Conservation (phyloP, 2,797 vertebrate genomes). For the Lerista edwardsae region DNA sequence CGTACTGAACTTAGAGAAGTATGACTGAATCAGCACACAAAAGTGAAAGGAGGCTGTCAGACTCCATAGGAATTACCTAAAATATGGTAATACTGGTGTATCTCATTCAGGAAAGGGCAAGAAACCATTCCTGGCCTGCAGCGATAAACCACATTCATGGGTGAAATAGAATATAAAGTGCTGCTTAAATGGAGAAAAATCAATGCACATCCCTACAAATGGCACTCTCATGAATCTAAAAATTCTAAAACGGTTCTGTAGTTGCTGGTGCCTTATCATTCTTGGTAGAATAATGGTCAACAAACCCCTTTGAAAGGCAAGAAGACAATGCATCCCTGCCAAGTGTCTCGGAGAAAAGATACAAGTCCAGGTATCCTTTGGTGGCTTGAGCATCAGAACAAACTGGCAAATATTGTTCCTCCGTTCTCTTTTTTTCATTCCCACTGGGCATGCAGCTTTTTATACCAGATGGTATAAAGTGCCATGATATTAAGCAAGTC, state of each 20-base stretch:
- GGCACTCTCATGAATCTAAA: background rate
- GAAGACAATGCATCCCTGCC: background rate
- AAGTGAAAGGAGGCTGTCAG: slow-evolving; percentile 2
- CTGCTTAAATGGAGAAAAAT: background rate
- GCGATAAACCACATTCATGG: background rate
- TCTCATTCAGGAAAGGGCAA: background rate
- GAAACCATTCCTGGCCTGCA: background rate
- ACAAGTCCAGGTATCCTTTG: background rate
- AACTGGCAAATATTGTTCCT: background rate
- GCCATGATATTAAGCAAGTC: background rate
- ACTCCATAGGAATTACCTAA: background rate
- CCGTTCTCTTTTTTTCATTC: background rate
- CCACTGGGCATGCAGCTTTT: background rate
- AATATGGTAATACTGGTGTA: slow-evolving; percentile 1
- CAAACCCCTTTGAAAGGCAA: background rate
- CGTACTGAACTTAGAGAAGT: background rate
- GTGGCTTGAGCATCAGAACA: too few species aligned
- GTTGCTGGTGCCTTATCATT: background rate
- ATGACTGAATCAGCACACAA: slow-evolving; percentile 6
- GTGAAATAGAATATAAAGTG: slow-evolving; percentile 3
- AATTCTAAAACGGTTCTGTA: background rate
- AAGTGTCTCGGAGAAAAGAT: background rate
- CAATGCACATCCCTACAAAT: background rate
- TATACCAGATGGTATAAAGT: background rate
- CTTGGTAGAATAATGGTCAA: background rate